phyloP scores from a whole-genome alignment of 2,888 invertebrate genomes.

The Erynnis tages region DNA sequence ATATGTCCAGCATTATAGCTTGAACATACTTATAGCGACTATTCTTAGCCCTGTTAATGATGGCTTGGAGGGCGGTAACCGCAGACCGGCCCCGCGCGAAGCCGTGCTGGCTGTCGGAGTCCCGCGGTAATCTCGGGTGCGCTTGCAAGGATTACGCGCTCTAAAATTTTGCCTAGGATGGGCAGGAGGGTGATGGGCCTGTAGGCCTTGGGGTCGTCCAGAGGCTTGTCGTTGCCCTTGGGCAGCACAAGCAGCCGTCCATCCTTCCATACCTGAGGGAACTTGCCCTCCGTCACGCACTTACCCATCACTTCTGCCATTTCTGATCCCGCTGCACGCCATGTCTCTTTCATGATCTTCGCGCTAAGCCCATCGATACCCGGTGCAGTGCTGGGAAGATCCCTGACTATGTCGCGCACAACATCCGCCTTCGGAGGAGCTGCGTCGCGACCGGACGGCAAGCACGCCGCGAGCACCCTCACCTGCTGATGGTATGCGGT shows the following conservation, averaged over 20 bases:
- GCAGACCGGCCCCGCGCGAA: no score
- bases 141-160: conserved; percentile 34
- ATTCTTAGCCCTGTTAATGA: no score
- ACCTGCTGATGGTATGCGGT: conserved; percentile 34
- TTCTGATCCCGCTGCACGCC: no score
- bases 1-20: no score
- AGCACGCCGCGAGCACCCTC: conserved; percentile 30
- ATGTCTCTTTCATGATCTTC: no score
- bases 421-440: conserved; percentile 12
- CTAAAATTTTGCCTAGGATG: no score
- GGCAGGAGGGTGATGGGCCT: conserved; percentile 41
- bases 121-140: conserved; percentile 28
- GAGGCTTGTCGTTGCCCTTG: no score
- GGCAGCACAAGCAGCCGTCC: no score
- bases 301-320: background rate
- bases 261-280: conserved; percentile 39
- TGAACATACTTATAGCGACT: no score
- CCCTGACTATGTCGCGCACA: conserved; percentile 30
- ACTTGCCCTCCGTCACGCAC: conserved; percentile 36
- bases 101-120: no score
- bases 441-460: conserved; percentile 34
- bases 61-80: no score
- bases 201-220: no score
- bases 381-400: conserved; percentile 38
- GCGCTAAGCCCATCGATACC: conserved; percentile 39